phyloP scores from a whole-genome alignment of 2,888 invertebrate genomes.

The Pyrochroa serraticornis region DNA sequence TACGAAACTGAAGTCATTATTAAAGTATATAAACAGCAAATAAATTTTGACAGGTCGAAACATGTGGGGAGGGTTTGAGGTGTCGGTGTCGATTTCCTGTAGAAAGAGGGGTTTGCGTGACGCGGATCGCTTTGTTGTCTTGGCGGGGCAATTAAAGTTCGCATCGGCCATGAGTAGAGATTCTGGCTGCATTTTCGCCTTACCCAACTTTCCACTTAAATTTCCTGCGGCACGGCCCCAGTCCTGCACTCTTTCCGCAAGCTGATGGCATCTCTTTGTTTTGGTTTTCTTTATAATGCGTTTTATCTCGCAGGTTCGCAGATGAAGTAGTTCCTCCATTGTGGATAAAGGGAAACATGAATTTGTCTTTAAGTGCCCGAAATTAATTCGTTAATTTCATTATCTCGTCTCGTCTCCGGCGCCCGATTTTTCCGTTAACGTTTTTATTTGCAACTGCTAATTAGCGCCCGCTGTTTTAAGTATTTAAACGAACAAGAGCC shows the following conservation, averaged over 20 bases:
- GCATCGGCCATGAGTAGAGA: conserved; percentile 27
- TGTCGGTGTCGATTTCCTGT: too few relatives aligned
- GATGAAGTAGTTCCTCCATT: conserved; percentile 46
- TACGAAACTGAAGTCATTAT: too few relatives aligned
- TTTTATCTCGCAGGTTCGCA: conserved; percentile 44
- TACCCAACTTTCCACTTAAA: conserved; percentile 56
- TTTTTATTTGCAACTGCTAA: conserved; percentile 37
- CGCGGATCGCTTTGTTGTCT: conserved; percentile 5
- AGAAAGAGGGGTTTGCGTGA: too few relatives aligned
- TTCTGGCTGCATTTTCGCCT: conserved; percentile 34
- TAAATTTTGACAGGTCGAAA: too few relatives aligned
- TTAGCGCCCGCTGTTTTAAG: conserved; percentile 46
- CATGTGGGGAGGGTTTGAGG: too few relatives aligned
- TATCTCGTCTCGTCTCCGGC: conserved; percentile 28
- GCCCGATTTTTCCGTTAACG: conserved; percentile 3
- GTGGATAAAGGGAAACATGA: conserved; percentile 49
- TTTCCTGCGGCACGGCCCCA: conserved; percentile 45
- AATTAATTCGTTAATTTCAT: conserved; percentile 49
- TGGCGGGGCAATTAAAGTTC: conserved; percentile 34
- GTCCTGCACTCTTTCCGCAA: conserved; percentile 46
- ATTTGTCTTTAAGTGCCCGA: conserved; percentile 49
- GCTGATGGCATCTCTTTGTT: conserved; percentile 54
- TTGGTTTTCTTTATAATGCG: conserved; percentile 50
- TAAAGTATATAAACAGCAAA: too few relatives aligned
- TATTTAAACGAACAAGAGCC: conserved; percentile 43